Conservation (phyloP, 1,140 invertebrate genomes). For the Dufourea novaeangliae region DNA sequence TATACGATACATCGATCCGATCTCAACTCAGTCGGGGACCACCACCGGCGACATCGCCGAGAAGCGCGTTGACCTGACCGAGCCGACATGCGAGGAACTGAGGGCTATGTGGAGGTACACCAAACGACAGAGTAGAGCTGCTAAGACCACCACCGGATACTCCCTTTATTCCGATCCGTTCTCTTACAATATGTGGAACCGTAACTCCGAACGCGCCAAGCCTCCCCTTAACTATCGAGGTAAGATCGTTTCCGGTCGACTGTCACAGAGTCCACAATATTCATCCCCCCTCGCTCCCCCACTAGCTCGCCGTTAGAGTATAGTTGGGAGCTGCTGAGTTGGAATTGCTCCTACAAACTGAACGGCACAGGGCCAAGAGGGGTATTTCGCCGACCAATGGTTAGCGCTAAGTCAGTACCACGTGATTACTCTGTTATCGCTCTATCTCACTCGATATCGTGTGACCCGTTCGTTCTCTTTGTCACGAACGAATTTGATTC, state of each 20-base stretch:
- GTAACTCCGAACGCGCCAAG: conserved; percentile 81
- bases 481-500: too few species aligned
- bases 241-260: conserved; percentile 51
- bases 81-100: conserved; percentile 93
- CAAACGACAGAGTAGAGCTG: conserved; percentile 91
- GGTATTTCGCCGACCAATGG: too few species aligned
- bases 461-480: too few species aligned
- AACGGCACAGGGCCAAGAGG: too few species aligned
- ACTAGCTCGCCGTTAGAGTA: too few species aligned
- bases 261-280: too few species aligned
- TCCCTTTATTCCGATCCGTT: conserved; percentile 86
- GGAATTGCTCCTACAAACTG: too few species aligned
- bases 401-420: too few species aligned
- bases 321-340: too few species aligned
- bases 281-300: too few species aligned
- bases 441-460: too few species aligned
- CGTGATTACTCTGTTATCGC: too few species aligned
- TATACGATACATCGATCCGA: conserved; percentile 69
- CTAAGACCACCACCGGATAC: conserved; percentile 82
- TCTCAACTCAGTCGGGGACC: conserved; percentile 60
- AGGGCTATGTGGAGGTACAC: conserved; percentile 96
- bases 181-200: conserved; percentile 90
- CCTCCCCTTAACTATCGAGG: conserved; percentile 71
- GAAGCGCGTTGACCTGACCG: conserved; percentile 76
- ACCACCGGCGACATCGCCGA: conserved; percentile 63